These are phyloP conservation scores for Aeoliscus strigatus DNA, from an alignment of 2,797 vertebrate genomes.

Conservation along the genomic window DNA sequence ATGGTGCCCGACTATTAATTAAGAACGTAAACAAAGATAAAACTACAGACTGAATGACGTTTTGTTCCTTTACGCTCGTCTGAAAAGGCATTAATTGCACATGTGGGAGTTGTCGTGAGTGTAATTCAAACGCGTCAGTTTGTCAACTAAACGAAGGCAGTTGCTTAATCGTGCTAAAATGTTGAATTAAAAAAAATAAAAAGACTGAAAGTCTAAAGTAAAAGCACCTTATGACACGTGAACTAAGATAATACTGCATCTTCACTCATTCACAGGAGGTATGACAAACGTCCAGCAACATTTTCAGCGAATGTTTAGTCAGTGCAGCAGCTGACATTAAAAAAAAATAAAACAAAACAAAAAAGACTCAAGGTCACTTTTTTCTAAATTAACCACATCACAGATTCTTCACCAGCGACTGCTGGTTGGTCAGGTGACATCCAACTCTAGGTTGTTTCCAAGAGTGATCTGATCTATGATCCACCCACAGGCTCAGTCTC, in stretches of 20 bases:
- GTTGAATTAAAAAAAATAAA: constrained; percentile 18
- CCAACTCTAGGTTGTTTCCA: too few relatives aligned
- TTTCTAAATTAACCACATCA: too few relatives aligned
- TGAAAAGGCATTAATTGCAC: constrained; percentile 49
- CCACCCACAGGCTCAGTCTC: too few relatives aligned
- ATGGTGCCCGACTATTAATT: constrained; percentile 26
- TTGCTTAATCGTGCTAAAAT: constrained; percentile 20
- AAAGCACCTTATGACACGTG: constrained; percentile 20
- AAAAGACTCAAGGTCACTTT: too few relatives aligned
- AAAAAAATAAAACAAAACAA: too few relatives aligned
- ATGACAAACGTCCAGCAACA: neutral
- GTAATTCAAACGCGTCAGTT: constrained; percentile 42
- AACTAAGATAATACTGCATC: constrained; percentile 20
- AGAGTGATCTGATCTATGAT: too few relatives aligned
- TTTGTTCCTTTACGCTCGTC: constrained; percentile 12
- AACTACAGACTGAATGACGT: constrained; percentile 10
- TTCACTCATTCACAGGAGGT: constrained; percentile 17
- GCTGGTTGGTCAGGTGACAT: too few relatives aligned
- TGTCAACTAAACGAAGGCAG: constrained; percentile 48
- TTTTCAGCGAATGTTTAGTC: too few relatives aligned
- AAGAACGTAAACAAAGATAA: constrained; percentile 23
- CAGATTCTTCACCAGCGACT: too few relatives aligned
- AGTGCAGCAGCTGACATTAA: too few relatives aligned
- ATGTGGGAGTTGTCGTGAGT: constrained; percentile 31
- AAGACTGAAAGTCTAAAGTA: constrained; percentile 8